A percentile compares a stretch with the other conserved stretches of the same genome.
These are phyloP conservation scores for Laterallus jamaicensis DNA, from an alignment of 2,113 vertebrate species.

Conservation along the genomic window DNA sequence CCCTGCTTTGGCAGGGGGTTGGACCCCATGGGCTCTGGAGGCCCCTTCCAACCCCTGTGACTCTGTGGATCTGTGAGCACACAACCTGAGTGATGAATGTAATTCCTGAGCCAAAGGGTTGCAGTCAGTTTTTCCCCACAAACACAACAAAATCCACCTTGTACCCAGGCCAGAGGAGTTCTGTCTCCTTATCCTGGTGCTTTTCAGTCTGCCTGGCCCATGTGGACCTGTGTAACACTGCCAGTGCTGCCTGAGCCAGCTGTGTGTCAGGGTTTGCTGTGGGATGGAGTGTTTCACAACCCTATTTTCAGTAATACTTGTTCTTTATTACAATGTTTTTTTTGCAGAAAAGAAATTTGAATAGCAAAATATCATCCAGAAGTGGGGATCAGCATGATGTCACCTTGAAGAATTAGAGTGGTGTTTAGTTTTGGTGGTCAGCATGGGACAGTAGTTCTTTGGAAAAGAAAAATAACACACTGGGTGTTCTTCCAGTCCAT, in stretches of 20 bases:
- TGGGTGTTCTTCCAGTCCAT: neutral
- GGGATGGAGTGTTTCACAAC: neutral
- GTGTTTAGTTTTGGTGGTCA: neutral
- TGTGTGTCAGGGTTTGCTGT: neutral
- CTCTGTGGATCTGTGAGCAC: neutral
- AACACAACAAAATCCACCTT: neutral
- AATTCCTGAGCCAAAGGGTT: neutral
- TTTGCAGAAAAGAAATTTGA: constrained; percentile 78
- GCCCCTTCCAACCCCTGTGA: no score
- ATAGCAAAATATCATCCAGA: constrained; percentile 56
- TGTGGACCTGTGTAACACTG: fast-evolving
- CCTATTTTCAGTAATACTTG: neutral
- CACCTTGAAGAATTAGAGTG: constrained; percentile 49
- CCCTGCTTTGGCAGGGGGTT: no score
- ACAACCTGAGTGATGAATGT: neutral
- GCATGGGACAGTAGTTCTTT: neutral
- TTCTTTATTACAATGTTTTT: constrained; percentile 63
- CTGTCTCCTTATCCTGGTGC: neutral
- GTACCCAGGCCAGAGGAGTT: neutral
- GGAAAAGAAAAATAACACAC: neutral
- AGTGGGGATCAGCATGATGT: constrained; percentile 57
- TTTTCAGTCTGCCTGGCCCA: neutral
- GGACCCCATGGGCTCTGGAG: no score
- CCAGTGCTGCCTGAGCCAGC: neutral
- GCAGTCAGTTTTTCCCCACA: neutral